Conservation (phyloP, 2,888 invertebrate species). For the Deilephila porcellus region DNA sequence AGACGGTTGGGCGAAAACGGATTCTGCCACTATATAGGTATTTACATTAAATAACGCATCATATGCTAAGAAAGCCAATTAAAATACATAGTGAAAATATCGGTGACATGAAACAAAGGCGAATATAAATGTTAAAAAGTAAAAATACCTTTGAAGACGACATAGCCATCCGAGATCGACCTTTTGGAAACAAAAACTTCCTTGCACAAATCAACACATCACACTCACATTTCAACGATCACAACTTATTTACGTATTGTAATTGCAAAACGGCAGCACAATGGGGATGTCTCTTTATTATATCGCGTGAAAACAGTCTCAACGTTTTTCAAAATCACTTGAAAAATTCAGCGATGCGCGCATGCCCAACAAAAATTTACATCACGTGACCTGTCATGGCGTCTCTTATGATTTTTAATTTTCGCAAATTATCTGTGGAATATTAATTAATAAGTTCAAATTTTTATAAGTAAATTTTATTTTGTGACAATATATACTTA, state of each 20-base stretch:
- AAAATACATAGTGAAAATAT: constrained; percentile 39
- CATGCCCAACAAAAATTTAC: constrained; percentile 84
- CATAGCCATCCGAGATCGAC: constrained; percentile 76
- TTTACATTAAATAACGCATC: constrained; percentile 32
- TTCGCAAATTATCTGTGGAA: not conserved
- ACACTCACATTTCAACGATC: constrained; percentile 59
- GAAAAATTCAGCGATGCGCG: constrained; percentile 76
- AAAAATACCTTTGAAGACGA: constrained; percentile 61
- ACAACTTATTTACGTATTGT: constrained; percentile 49
- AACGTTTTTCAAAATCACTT: constrained; percentile 76
- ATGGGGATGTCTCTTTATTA: constrained; percentile 53
- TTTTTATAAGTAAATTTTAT: not conserved
- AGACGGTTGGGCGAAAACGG: constrained; percentile 43
- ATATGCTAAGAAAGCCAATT: constrained; percentile 34
- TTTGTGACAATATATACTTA: too few species aligned
- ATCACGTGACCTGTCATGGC: constrained; percentile 85
- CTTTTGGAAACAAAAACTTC: constrained; percentile 72
- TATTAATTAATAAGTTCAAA: too few species aligned
- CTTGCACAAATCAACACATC: constrained; percentile 53
- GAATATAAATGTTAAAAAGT: constrained; percentile 58
- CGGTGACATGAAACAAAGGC: constrained; percentile 56
- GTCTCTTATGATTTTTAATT: constrained; percentile 48
- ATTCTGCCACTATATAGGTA: constrained; percentile 39
- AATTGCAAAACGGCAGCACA: constrained; percentile 46
- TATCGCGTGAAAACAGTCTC: constrained; percentile 62